phyloP scores from a whole-genome alignment of 2,113 vertebrate genomes.

The Rynchops niger region DNA sequence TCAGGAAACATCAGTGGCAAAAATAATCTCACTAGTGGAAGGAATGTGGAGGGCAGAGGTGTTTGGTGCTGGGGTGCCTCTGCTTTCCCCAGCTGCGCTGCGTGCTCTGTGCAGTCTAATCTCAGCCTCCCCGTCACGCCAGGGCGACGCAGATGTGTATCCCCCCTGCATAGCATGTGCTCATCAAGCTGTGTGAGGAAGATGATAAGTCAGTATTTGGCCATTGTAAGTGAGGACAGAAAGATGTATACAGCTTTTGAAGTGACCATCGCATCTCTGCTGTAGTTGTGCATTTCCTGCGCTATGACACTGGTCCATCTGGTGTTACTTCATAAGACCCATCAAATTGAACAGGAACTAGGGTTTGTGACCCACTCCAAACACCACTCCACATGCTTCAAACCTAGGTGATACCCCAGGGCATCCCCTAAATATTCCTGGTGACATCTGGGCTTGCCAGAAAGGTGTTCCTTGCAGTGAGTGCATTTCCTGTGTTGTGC shows the following conservation, averaged over 20 bases:
- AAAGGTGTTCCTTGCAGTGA: neutral
- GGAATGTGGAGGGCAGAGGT: neutral
- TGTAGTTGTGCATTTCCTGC: neutral
- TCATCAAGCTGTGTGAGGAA: neutral
- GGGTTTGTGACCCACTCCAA: neutral
- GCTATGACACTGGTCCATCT: neutral
- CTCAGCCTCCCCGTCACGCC: neutral
- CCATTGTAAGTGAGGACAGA: neutral
- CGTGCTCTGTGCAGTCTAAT: accelerated
- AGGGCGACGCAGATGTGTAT: accelerated
- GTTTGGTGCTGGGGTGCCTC: neutral
- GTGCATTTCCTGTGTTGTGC: accelerated
- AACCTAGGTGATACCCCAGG: neutral
- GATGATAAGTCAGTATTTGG: neutral
- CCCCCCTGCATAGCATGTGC: neutral
- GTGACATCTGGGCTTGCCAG: neutral
- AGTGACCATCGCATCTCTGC: accelerated
- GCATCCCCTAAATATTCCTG: neutral
- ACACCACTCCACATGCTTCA: neutral
- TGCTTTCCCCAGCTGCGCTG: neutral
- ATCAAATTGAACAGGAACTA: neutral
- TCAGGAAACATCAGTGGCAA: neutral
- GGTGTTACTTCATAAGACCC: neutral
- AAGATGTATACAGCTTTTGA: neutral
- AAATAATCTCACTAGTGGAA: neutral